Conservation (phyloP, 2,888 invertebrate species). For the Ectemnius cavifrons region DNA sequence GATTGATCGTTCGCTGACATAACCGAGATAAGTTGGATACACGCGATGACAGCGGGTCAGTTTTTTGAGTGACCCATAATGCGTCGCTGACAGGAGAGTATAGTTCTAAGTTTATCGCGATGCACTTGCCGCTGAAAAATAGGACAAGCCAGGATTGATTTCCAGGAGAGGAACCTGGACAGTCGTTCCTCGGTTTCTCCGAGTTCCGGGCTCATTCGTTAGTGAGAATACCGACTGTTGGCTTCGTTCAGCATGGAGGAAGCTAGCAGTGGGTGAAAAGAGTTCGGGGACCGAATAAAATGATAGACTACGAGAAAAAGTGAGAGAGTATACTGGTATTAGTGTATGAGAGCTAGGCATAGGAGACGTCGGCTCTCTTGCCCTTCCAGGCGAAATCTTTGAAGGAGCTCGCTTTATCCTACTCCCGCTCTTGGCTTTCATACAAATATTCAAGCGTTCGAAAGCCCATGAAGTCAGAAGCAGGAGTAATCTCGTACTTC, state of each 20-base stretch:
- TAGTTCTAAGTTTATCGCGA: too few species aligned
- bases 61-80: too few species aligned
- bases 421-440: slow-evolving; percentile 20
- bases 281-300: slow-evolving; percentile 31
- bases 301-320: slow-evolving; percentile 20
- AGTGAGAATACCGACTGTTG: slow-evolving; percentile 33
- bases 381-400: slow-evolving; percentile 28
- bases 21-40: too few species aligned
- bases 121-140: not conserved
- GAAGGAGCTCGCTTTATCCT: slow-evolving; percentile 35
- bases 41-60: too few species aligned
- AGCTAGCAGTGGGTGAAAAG: slow-evolving; percentile 20
- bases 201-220: slow-evolving; percentile 39
- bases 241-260: slow-evolving; percentile 33
- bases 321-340: slow-evolving; percentile 1
- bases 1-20: slow-evolving; percentile 22
- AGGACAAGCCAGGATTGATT: slow-evolving; percentile 25
- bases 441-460: slow-evolving; percentile 37
- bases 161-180: slow-evolving; percentile 28
- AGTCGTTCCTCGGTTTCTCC: slow-evolving; percentile 13
- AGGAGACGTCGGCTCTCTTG: slow-evolving; percentile 6
- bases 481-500: slow-evolving; percentile 9
- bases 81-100: too few species aligned
- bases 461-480: slow-evolving; percentile 12
- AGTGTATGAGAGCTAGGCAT: not conserved